Evolutionary conservation across 2,113 vertebrate species (phyloP).

Genomic region (Gymnocephalus cernua): DNA sequence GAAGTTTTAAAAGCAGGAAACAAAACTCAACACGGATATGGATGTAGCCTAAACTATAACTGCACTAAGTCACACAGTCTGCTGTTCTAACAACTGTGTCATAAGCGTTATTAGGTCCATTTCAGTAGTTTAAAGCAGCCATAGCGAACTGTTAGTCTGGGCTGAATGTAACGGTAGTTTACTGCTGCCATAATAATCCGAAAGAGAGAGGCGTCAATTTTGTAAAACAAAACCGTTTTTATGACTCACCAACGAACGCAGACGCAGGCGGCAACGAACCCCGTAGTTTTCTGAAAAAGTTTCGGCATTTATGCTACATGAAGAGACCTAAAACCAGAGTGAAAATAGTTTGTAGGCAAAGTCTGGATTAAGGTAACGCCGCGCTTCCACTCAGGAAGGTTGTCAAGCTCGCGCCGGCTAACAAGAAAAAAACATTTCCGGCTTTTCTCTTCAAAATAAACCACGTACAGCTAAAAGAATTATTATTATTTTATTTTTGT

Average conservation of each 20-base stretch:
- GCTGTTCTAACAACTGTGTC: neutral
- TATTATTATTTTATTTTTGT: too few relatives aligned
- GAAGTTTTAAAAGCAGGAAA: slow-evolving; percentile 82
- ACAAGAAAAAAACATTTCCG: neutral
- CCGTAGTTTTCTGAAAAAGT: neutral
- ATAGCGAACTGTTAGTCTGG: neutral
- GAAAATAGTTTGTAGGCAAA: neutral
- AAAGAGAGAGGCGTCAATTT: neutral
- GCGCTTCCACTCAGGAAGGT: neutral
- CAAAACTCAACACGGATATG: slow-evolving; percentile 28
- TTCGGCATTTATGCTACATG: slow-evolving; percentile 56
- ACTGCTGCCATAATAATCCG: slow-evolving; percentile 33
- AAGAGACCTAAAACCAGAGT: neutral
- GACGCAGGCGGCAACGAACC: slow-evolving; percentile 21
- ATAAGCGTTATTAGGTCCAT: neutral
- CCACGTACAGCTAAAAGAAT: neutral
- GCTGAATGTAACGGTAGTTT: slow-evolving; percentile 51
- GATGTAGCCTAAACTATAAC: neutral
- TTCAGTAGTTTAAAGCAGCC: neutral
- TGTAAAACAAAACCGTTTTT: neutral
- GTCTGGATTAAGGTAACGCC: slow-evolving; percentile 18
- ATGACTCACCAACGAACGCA: slow-evolving; percentile 68
- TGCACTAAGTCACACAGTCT: neutral
- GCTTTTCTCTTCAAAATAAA: slow-evolving; percentile 50
- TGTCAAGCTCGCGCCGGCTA: slow-evolving; percentile 7